Conservation (phyloP, 2,888 invertebrate genomes). For the Lasioglossum leucozonium region DNA sequence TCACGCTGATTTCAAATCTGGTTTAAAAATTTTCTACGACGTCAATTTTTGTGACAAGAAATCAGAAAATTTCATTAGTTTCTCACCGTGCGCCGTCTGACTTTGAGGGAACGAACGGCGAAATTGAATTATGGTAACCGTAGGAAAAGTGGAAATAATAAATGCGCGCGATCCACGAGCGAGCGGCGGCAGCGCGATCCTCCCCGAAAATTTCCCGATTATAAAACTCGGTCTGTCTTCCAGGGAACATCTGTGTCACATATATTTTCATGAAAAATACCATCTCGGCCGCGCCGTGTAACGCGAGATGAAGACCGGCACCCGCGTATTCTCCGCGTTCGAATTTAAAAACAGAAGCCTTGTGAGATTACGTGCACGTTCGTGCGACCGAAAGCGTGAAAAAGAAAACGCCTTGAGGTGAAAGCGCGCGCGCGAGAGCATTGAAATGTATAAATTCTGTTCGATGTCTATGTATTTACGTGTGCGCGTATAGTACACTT, state of each 20-base stretch:
- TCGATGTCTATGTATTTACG: background rate
- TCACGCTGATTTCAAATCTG: no score
- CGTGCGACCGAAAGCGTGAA: background rate
- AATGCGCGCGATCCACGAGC: background rate
- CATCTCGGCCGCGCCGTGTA: background rate
- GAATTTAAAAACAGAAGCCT: constrained; percentile 46
- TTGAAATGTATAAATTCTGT: constrained; percentile 28
- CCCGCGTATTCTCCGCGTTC: constrained; percentile 35
- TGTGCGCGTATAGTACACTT: background rate
- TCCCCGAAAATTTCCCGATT: constrained; percentile 40
- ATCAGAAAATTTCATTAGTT: no score
- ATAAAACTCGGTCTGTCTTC: constrained; percentile 30
- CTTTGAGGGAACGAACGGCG: background rate
- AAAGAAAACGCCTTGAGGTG: constrained; percentile 16
- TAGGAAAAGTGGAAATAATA: constrained; percentile 4
- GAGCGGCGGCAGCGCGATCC: background rate
- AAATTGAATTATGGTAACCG: background rate
- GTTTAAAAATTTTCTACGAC: no score
- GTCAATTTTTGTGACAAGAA: no score
- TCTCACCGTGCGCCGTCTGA: no score
- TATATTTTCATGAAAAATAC: constrained; percentile 54
- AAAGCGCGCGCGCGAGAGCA: constrained; percentile 3
- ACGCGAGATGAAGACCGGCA: constrained; percentile 30
- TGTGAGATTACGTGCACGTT: constrained; percentile 35
- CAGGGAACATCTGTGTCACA: constrained; percentile 7